A percentile compares a stretch with the other conserved stretches of the same genome.
Conservation (phyloP, 2,113 vertebrate genomes). For the Pollachius pollachius region DNA sequence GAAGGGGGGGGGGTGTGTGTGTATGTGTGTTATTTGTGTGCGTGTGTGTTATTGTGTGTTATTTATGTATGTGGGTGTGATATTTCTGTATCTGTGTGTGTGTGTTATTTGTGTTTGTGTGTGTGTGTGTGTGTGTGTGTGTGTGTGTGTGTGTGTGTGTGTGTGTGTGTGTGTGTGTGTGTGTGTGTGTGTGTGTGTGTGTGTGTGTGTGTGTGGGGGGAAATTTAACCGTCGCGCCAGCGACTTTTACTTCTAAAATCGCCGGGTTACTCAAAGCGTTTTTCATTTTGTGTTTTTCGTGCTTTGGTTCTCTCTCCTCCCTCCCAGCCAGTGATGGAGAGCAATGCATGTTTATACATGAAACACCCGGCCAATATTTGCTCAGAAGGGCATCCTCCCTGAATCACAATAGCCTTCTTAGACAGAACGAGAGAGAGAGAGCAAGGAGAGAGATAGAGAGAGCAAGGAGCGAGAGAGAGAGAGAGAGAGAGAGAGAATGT, state of each 20-base stretch:
- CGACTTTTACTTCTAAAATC: too few relatives aligned
- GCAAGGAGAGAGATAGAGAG: conserved; percentile 29
- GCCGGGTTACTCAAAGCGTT: conserved; percentile 14
- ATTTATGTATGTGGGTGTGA: too few relatives aligned
- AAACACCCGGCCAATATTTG: conserved; percentile 75
- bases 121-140: too few relatives aligned
- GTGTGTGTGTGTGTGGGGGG: too few relatives aligned
- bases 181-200: conserved; percentile 12
- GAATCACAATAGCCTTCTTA: conserved; percentile 82
- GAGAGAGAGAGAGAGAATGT: conserved; percentile 54
- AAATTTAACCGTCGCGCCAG: conserved; percentile 12
- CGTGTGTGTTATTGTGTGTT: too few relatives aligned
- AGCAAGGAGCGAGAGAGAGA: conserved; percentile 37
- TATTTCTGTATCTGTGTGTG: too few relatives aligned
- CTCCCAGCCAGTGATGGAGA: conserved; percentile 54
- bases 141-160: too few relatives aligned
- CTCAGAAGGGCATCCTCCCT: conserved; percentile 74
- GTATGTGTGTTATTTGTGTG: too few relatives aligned
- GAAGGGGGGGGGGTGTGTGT: conserved; percentile 34
- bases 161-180: too few relatives aligned
- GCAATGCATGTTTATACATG: conserved; percentile 78
- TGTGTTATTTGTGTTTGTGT: too few relatives aligned
- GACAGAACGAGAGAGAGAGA: conserved; percentile 31
- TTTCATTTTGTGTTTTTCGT: conserved; percentile 63
- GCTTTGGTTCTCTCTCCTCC: too few relatives aligned